A percentile compares a stretch with the other conserved stretches of the same genome.
These are phyloP conservation scores for Melolontha melolontha DNA, from an alignment of 2,888 invertebrate species.

Conservation along the genomic window DNA sequence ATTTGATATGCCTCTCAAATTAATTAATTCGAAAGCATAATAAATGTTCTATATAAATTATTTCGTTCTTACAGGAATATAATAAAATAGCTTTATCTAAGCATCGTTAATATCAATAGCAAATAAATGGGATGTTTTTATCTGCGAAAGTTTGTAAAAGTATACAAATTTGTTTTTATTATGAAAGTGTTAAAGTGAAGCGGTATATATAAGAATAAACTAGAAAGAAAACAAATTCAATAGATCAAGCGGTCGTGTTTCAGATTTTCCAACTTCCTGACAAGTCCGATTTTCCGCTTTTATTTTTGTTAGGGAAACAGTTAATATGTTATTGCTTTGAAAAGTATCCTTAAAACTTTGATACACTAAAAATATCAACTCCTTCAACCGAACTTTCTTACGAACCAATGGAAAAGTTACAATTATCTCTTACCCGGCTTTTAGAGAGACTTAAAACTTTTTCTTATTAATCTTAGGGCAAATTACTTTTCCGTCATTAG, in stretches of 20 bases:
- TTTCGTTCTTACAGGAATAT: not conserved
- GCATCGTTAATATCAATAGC: slow-evolving; percentile 8
- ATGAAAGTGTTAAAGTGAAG: slow-evolving; percentile 26
- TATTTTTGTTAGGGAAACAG: slow-evolving; percentile 31
- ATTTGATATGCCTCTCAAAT: too few relatives aligned
- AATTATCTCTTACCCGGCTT: slow-evolving; percentile 28
- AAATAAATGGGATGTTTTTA: slow-evolving; percentile 11
- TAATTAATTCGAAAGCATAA: too few relatives aligned
- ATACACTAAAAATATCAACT: slow-evolving; percentile 41
- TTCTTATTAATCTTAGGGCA: slow-evolving; percentile 56
- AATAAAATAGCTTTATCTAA: slow-evolving; percentile 2
- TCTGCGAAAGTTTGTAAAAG: slow-evolving; percentile 20
- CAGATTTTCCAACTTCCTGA: slow-evolving; percentile 32
- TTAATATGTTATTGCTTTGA: slow-evolving; percentile 42
- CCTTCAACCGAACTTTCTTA: slow-evolving; percentile 14
- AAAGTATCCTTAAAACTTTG: slow-evolving; percentile 42
- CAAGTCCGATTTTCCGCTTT: slow-evolving; percentile 32
- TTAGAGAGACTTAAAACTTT: slow-evolving; percentile 49
- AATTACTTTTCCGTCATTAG: slow-evolving; percentile 57
- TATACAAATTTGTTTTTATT: slow-evolving; percentile 33
- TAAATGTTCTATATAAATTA: not conserved
- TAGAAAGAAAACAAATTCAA: slow-evolving; percentile 32
- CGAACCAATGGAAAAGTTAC: slow-evolving; percentile 32
- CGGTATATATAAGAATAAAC: slow-evolving; percentile 34
- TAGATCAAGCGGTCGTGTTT: slow-evolving; percentile 32